Evolutionary conservation across 2,113 vertebrate species (phyloP), one percentile per base, ranked within the genome.

Genomic region (Chloropsis cyanopogon): DNA sequence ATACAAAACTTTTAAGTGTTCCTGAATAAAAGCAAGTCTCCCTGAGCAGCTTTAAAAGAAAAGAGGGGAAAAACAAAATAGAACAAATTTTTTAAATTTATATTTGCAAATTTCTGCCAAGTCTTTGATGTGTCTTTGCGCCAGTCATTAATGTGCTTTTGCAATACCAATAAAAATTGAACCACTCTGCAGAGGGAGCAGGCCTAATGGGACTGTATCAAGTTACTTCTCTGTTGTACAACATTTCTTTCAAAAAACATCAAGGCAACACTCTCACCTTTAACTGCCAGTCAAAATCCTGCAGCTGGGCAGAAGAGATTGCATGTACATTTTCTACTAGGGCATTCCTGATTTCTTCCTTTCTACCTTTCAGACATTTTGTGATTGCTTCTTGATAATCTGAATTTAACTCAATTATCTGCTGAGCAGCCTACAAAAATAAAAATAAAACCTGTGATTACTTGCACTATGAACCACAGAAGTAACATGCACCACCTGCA

Each of bases 251-350:
- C 23, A 56, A 61, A 49, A 10, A 82, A 39, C 22, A 50, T 33
- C 28, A 82, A 24, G 26, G 22, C 37, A 85, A 53, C 4, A 18
- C 5, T 82, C 88, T 97, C 80, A 99, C 99, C 98, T 99, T 99
- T 73, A 99, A 97, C 86, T 99, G 99, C 99, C 99, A 99, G 97
- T 99, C 99, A 95, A 99, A 99, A 97, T 99, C 98, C 88, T 98
- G 98, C 46, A 99, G 98, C 44, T 98, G 98, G 7, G 98, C 96
- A 88, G 98, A 98, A 42, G 98, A 99, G 88, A 99, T 98, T 42
- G 83, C 96, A 86, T 98, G 98, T 86, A 99, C 98, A 94, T 96
- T 98, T 93, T 98, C 97, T 91, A 99, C 91, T 20, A 99, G 96
- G 9, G 98, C 97, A 21, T 95, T 96, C 35, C 94, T 98, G 90